phyloP scores from a whole-genome alignment of 2,797 vertebrate genomes.

The Pogoniulus pusillus region DNA sequence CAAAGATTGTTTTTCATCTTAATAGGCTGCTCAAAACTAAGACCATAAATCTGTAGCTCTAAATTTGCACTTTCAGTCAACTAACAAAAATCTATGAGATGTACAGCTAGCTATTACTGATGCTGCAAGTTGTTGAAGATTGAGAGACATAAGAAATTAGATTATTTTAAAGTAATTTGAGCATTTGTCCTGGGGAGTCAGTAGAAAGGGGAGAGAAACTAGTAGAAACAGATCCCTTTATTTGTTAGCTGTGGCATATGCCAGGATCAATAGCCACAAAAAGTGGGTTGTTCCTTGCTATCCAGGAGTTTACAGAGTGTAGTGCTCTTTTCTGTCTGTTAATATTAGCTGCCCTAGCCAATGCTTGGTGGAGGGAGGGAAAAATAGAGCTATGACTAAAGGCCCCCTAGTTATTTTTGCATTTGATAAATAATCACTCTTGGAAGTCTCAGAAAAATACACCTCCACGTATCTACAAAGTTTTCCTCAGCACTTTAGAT shows the following conservation, averaged over 20 bases:
- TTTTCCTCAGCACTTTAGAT: constrained; percentile 24
- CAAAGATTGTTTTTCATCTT: neutral
- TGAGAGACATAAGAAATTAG: neutral
- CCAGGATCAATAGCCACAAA: neutral
- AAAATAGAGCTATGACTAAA: neutral
- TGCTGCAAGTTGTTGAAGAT: neutral
- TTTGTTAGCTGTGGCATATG: neutral
- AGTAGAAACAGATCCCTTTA: neutral
- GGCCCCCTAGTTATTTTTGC: neutral
- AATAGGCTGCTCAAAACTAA: neutral
- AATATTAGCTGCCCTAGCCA: neutral
- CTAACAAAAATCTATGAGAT: neutral
- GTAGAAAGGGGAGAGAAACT: neutral
- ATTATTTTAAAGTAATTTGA: neutral
- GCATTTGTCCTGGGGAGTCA: neutral
- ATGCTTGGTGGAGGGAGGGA: neutral
- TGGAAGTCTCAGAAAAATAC: neutral
- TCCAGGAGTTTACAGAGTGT: neutral
- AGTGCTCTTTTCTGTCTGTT: neutral
- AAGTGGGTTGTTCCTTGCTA: neutral
- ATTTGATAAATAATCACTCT: neutral
- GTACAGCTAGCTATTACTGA: neutral
- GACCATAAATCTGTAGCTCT: neutral
- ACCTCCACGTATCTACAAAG: neutral
- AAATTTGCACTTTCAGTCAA: neutral